A percentile compares a stretch with the other conserved stretches of the same genome.
Conservation (phyloP, 2,888 invertebrate genomes). For the Callyntrura sp. region DNA sequence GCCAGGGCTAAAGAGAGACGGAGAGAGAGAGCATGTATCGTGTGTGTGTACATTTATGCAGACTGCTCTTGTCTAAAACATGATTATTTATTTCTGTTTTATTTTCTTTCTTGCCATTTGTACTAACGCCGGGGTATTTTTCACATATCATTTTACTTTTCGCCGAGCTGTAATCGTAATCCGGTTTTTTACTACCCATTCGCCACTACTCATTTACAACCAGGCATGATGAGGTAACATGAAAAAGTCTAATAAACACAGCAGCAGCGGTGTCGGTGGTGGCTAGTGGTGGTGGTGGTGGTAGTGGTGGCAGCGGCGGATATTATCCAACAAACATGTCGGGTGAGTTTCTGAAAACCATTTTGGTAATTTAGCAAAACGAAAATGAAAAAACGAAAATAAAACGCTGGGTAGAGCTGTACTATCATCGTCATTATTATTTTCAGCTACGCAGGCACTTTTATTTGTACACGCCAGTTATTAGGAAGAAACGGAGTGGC, state of each 20-base stretch:
- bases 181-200: constrained; percentile 65
- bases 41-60: not conserved
- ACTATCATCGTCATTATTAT: not conserved
- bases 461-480: not conserved
- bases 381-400: constrained; percentile 37
- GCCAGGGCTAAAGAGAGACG: not conserved
- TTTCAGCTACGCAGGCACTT: too few relatives aligned
- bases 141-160: constrained; percentile 58
- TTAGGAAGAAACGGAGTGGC: not conserved
- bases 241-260: not conserved
- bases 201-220: not conserved
- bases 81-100: constrained; percentile 20
- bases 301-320: constrained; percentile 11
- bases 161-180: constrained; percentile 45
- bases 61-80: not conserved
- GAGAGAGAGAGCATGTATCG: not conserved
- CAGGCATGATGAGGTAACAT: not conserved
- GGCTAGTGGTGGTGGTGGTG: not conserved
- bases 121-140: not conserved
- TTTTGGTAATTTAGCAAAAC: constrained; percentile 61
- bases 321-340: constrained; percentile 74
- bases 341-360: constrained; percentile 55
- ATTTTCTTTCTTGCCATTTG: constrained; percentile 18
- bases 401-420: not conserved
- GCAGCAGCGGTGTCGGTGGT: not conserved